phyloP scores from a whole-genome alignment of 1,140 invertebrate genomes.

The Whitmania pigra region DNA sequence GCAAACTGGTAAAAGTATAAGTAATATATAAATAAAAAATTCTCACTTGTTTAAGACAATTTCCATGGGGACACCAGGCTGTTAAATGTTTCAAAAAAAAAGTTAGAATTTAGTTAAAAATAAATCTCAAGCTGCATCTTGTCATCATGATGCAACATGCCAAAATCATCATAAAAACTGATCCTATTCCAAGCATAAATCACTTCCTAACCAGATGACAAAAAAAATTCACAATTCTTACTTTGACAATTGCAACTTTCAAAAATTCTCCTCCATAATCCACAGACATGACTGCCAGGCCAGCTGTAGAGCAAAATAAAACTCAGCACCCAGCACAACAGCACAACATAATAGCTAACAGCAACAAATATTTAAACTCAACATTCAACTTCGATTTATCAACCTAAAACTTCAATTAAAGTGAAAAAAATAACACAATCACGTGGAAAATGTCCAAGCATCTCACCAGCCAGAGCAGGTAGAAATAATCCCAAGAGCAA shows the following conservation, averaged over 20 bases:
- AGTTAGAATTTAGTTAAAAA: conserved; percentile 22
- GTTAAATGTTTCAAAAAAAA: conserved; percentile 26
- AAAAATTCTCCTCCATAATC: conserved; percentile 96
- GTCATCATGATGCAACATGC: conserved; percentile 6
- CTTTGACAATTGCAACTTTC: conserved; percentile 78
- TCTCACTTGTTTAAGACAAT: conserved; percentile 80
- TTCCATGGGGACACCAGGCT: conserved; percentile 97
- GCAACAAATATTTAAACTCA: neutral
- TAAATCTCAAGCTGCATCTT: conserved; percentile 7
- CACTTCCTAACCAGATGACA: neutral
- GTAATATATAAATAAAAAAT: neutral
- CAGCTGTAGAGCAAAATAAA: conserved; percentile 31
- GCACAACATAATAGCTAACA: neutral
- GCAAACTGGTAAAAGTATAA: no score
- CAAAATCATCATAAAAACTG: neutral
- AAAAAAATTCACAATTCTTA: conserved; percentile 39
- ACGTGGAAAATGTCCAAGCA: neutral
- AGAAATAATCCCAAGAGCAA: neutral
- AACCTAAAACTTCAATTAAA: neutral
- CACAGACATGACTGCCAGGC: conserved; percentile 82
- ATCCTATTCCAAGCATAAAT: neutral
- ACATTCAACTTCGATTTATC: neutral
- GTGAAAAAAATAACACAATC: neutral
- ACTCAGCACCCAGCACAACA: neutral
- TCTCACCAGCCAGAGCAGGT: neutral